Conservation (phyloP, 2,113 vertebrate genomes). For the Salvelinus sp. region DNA sequence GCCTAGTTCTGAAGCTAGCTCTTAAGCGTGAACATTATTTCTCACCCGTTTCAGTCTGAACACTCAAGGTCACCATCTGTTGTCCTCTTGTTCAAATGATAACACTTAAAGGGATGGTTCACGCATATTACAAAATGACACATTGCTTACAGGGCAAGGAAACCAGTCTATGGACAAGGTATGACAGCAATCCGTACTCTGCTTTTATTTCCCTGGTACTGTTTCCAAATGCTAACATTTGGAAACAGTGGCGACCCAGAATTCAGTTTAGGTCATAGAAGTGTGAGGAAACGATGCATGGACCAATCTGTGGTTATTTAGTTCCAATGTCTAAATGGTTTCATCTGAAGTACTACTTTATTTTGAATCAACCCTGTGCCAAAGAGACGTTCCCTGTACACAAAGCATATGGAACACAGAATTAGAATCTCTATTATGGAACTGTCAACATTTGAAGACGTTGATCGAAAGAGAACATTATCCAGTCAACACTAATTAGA, state of each 20-base stretch:
- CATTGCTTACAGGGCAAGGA: no score
- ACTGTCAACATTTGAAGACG: no score
- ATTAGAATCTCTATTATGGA: no score
- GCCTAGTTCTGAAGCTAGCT: conserved; percentile 25
- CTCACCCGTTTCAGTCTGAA: conserved; percentile 39
- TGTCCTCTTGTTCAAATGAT: conserved; percentile 32
- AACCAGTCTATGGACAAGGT: no score
- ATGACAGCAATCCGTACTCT: no score
- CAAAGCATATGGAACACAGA: not conserved
- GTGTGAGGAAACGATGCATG: conserved; percentile 36
- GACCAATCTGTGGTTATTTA: conserved; percentile 48
- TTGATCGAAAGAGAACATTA: not conserved
- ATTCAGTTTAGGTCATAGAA: no score
- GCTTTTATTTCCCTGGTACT: no score
- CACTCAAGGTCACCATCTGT: conserved; percentile 65
- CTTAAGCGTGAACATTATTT: conserved; percentile 44
- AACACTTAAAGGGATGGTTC: not conserved
- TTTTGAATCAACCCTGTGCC: not conserved
- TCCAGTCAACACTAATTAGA: not conserved
- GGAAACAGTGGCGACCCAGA: not conserved
- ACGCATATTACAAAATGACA: no score
- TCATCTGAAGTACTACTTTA: not conserved
- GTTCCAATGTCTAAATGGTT: conserved; percentile 30
- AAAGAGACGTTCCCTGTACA: not conserved
- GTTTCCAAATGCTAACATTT: no score